Base-by-base conservation (phyloP, 2,888 invertebrate genomes). In the Antitype chi region DNA sequence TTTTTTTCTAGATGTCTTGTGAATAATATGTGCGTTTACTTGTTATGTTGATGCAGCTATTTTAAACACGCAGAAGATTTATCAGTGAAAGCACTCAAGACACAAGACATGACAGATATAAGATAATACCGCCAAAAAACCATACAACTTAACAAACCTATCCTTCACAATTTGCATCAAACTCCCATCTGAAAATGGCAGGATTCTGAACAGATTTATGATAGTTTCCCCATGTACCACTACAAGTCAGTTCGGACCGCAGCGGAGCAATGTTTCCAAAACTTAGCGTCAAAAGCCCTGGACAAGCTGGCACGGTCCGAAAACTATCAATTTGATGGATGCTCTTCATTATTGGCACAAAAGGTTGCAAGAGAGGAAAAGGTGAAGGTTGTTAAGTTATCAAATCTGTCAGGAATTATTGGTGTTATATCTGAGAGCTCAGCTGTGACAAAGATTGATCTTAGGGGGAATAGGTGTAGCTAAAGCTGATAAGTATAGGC, bases 261-360 rank as follows among this genome's bases (percentile, higher is more conserved):
- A 38, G 47, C 15, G 6, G 60, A 38, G 32, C 59, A 70, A 5
- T 74, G 32, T 67, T 82, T 74, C 63, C 74, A 68, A 81, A 74
- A 81, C 74, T 78, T 78, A 53, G 47, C 62, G 38, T 6, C 49
- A 20, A 52, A 32, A 47, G 25, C 59, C 43, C 70, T 59, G 53
- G 43, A 70, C 43, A 32, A 67, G 62, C 59, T 63, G 70, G 23
- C 69, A 82, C 62, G 23, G 62, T 28, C 52, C 47, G n/a, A n/a
- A 11, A 70, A 68, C 73, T n/a, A 76, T 49, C 67, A 47, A 49
- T 69, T 55, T 81, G 77, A 69, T 64, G 49, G 32, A 81, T 49
- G 47, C 63, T 69, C 25, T 32, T 55, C 43, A 76, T 66, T 80
- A 63, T 78, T 59, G 78, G 47, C 49, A 15, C 17, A 32, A 28